These are phyloP conservation scores for Pectinophora gossypiella DNA, from an alignment of 1,140 invertebrate genomes.

Conservation along the genomic window DNA sequence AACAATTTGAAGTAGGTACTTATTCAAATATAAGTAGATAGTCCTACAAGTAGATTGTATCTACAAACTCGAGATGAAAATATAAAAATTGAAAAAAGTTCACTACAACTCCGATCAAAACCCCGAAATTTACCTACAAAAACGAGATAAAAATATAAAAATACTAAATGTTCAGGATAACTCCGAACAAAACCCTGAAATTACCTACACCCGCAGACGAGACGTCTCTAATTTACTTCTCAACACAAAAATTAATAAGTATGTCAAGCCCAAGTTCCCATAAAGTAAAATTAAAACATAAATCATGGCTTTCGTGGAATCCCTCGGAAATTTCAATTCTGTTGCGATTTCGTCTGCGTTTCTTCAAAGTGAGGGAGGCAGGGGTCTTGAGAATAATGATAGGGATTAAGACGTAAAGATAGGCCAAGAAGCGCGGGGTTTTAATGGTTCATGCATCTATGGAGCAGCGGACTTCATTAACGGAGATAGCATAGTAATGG, in stretches of 20 bases:
- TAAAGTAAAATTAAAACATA: slow-evolving; percentile 1
- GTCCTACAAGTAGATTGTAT: too few species aligned
- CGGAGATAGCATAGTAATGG: slow-evolving; percentile 33
- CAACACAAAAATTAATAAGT: slow-evolving; percentile 5
- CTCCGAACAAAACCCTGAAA: too few species aligned
- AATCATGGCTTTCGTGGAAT: slow-evolving; percentile 1
- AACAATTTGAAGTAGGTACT: too few species aligned
- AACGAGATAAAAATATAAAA: too few species aligned
- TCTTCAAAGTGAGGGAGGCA: not conserved
- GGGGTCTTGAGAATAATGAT: slow-evolving; percentile 21
- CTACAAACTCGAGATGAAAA: too few species aligned
- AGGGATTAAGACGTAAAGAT: slow-evolving; percentile 55
- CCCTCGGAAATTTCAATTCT: slow-evolving; percentile 1
- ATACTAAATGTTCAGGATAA: too few species aligned
- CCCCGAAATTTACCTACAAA: too few species aligned
- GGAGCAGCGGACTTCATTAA: slow-evolving; percentile 36
- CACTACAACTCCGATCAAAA: too few species aligned
- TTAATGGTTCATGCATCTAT: slow-evolving; percentile 51
- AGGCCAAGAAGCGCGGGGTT: slow-evolving; percentile 21
- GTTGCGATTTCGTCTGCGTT: not conserved
- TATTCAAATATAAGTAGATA: too few species aligned
- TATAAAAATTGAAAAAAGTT: too few species aligned
- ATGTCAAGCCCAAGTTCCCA: not conserved
- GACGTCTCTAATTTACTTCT: too few species aligned
- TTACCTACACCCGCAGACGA: too few species aligned